Evolutionary conservation across 2,113 vertebrate species (phyloP).

Genomic region (Lanius ludovicianus): DNA sequence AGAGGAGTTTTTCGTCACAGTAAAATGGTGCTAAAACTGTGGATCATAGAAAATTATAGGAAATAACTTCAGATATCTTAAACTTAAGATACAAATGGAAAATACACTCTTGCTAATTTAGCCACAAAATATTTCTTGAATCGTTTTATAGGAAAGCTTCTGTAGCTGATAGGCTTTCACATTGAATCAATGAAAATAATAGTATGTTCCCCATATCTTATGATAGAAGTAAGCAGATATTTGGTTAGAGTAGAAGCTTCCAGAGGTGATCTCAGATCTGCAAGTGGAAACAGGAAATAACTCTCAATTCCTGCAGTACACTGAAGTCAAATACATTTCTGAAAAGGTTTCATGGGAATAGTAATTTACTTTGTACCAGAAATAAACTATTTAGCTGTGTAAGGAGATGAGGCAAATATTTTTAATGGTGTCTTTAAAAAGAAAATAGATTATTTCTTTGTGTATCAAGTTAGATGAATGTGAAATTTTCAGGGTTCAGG

Average conservation of each 20-base stretch:
- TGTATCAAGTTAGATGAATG: neutral
- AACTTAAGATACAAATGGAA: neutral
- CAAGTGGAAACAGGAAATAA: neutral
- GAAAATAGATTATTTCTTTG: neutral
- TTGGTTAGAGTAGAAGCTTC: neutral
- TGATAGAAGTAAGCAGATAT: neutral
- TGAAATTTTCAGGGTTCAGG: neutral
- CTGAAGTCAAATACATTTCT: neutral
- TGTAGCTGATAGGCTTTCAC: neutral
- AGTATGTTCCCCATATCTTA: neutral
- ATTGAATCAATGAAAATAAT: neutral
- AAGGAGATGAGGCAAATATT: neutral
- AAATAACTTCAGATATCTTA: neutral
- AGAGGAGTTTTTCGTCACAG: neutral
- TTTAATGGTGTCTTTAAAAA: neutral
- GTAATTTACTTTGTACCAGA: neutral
- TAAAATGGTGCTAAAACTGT: neutral
- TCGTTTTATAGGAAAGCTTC: neutral
- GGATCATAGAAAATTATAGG: neutral
- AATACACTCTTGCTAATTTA: neutral
- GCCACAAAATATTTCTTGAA: neutral
- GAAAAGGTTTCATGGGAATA: neutral
- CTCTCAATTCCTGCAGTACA: neutral
- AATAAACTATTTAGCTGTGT: neutral
- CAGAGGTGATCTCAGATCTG: neutral